These are phyloP conservation scores for Zaprionus gabonicus DNA, from an alignment of 1,140 invertebrate species.

Conservation along the genomic window DNA sequence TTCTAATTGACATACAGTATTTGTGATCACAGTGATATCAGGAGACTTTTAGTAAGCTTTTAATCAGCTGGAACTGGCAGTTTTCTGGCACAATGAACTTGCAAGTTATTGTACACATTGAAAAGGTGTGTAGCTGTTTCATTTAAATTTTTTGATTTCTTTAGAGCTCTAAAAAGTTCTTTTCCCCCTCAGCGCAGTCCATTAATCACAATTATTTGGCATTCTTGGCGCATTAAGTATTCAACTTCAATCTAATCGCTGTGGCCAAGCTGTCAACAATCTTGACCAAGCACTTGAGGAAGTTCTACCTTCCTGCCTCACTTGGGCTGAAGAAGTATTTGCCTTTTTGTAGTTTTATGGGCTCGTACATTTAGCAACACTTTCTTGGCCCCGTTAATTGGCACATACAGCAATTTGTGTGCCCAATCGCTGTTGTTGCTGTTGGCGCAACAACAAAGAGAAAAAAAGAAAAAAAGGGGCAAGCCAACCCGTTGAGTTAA, in stretches of 20 bases:
- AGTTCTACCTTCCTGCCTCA: conserved; percentile 25
- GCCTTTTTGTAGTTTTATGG: conserved; percentile 55
- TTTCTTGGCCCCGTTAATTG: conserved; percentile 74
- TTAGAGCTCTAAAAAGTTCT: not conserved
- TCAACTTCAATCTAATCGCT: conserved; percentile 24
- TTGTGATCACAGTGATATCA: not conserved
- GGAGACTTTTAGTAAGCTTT: not conserved
- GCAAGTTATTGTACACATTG: too few species aligned
- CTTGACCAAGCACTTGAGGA: conserved; percentile 37
- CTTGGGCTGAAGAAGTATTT: not conserved
- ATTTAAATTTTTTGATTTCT: not conserved
- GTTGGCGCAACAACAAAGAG: not conserved
- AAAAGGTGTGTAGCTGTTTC: not conserved
- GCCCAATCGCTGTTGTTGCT: conserved; percentile 51
- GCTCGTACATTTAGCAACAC: conserved; percentile 59
- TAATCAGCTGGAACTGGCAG: not conserved
- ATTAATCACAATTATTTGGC: conserved; percentile 17
- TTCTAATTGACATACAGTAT: conserved; percentile 54
- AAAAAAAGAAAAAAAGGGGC: not conserved
- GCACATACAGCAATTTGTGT: conserved; percentile 72
- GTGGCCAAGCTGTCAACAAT: conserved; percentile 48
- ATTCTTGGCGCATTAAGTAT: conserved; percentile 22
- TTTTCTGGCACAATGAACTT: not conserved
- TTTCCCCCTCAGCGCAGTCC: not conserved
- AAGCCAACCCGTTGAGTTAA: conserved; percentile 43